Percentiles rank a stretch among this genome's conserved stretches.
Conservation (phyloP, 2,888 invertebrate species). For the Byasa hedistus region DNA sequence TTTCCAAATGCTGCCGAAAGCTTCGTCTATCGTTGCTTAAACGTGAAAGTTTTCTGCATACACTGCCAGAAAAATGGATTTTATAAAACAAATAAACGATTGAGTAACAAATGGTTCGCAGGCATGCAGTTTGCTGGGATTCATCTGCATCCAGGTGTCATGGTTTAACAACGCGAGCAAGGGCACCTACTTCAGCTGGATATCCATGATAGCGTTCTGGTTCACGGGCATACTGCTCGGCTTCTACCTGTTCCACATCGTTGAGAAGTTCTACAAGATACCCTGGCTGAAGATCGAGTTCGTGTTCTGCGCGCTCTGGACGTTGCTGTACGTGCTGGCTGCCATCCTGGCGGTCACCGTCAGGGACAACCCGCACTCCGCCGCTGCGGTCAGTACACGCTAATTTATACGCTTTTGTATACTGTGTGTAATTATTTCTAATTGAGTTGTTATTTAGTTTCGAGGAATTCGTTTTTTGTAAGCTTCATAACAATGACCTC, state of each 20-base stretch:
- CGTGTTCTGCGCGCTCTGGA: conserved; percentile 86
- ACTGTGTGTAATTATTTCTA: too few species aligned
- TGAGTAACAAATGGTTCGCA: conserved; percentile 46
- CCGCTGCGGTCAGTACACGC: conserved; percentile 84
- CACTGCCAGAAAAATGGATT: too few species aligned
- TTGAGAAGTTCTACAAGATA: conserved; percentile 90
- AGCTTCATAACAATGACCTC: too few species aligned
- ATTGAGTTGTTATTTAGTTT: too few species aligned
- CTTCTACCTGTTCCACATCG: conserved; percentile 90
- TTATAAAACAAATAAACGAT: too few species aligned
- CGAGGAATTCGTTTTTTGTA: too few species aligned
- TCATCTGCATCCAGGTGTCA: conserved; percentile 88
- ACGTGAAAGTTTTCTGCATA: too few species aligned
- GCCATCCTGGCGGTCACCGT: conserved; percentile 84
- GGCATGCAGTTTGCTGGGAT: conserved; percentile 86
- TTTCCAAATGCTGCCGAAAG: too few species aligned
- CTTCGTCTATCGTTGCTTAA: too few species aligned
- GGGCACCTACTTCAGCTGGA: conserved; percentile 87
- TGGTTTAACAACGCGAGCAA: conserved; percentile 72
- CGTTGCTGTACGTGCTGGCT: conserved; percentile 87
- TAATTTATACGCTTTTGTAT: too few species aligned
- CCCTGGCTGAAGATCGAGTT: conserved; percentile 94
- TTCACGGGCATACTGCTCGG: conserved; percentile 88
- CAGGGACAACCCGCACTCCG: conserved; percentile 80
- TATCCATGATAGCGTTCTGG: conserved; percentile 92